Evolutionary conservation across 1,140 invertebrate genomes (phyloP), one percentile per base, ranked within the genome.

Genomic region (Diorhabda elongata): DNA sequence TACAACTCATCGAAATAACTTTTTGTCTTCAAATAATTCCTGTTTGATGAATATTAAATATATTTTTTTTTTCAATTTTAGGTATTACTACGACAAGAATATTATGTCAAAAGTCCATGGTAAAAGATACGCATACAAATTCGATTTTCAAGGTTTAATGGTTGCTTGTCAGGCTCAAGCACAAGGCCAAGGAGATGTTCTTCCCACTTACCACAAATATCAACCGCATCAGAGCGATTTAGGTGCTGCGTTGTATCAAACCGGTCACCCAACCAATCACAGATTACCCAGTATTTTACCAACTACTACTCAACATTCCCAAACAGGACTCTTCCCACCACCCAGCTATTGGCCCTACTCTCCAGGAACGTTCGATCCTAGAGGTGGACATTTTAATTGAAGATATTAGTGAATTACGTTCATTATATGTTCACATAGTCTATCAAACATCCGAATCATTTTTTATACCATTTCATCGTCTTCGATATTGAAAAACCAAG

Each of bases 11-110:
- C 26, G 26, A 26, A 26, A 2, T 26, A 26, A 26, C 26, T 26
- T 26, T 26, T 26, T 26, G 1, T 2, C 26, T 26, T 26, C 26
- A 26, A 26, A 26, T 26, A 26, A 26, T 26, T 26, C 1, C 26
- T 26, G 26, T 26, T 26, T 26, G 26, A 26, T 26, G 26, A 26
- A 26, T 26, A 26, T 26, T 26, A 26, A 52, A 8, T 8, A 3
- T 52, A 52, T 52, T 52, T 3, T 3, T n/a, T 52, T 52, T 52
- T 52, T 8, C n/a, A 52, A 52, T 85, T 85, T 5, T 83, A 93
- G 93, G 77, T 99, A 98, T 80, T 99, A 99, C 80, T 99, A 99
- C 83, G 97, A 99, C 84, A 98, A 98, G 83, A 97, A 97, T 77
- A 94, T 98, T 74, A 97, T 98, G 92, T 94, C 90, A 66, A 97